These are phyloP conservation scores for Dinomys branickii DNA, from an alignment of 2,113 vertebrate genomes.

Conservation along the genomic window DNA sequence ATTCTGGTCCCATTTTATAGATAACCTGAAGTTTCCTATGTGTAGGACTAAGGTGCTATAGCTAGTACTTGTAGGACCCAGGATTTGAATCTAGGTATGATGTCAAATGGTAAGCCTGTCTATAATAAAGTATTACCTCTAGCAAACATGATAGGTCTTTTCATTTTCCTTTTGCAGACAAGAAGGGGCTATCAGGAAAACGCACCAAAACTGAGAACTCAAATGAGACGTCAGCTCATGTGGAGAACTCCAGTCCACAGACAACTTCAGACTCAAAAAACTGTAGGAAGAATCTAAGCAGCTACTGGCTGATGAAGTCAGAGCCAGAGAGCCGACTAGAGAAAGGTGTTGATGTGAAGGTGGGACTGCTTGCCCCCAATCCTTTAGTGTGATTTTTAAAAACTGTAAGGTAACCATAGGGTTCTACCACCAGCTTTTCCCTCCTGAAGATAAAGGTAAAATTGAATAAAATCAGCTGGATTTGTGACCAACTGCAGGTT, in stretches of 20 bases:
- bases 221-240: not conserved
- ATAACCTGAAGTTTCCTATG: not conserved
- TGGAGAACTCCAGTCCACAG: slow-evolving; percentile 41
- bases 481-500: not conserved
- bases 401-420: not conserved
- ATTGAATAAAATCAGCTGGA: not conserved
- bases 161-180: slow-evolving; percentile 70
- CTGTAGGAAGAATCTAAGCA: slow-evolving; percentile 51
- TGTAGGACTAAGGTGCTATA: not conserved
- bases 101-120: not conserved
- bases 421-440: not conserved
- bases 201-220: slow-evolving; percentile 69
- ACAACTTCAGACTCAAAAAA: not conserved
- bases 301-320: slow-evolving; percentile 97
- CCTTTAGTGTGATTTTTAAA: not conserved
- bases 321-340: slow-evolving; percentile 96
- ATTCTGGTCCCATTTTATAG: slow-evolving; percentile 18
- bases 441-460: not conserved
- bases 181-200: slow-evolving; percentile 81
- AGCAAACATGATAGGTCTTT: not conserved
- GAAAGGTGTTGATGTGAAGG: slow-evolving; percentile 96
- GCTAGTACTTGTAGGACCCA: not conserved
- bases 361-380: slow-evolving; percentile 70
- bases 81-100: slow-evolving; percentile 12
- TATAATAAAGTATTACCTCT: not conserved